These are phyloP conservation scores for Podarcis lilfordi DNA, from an alignment of 2,797 vertebrate species.

Conservation along the genomic window DNA sequence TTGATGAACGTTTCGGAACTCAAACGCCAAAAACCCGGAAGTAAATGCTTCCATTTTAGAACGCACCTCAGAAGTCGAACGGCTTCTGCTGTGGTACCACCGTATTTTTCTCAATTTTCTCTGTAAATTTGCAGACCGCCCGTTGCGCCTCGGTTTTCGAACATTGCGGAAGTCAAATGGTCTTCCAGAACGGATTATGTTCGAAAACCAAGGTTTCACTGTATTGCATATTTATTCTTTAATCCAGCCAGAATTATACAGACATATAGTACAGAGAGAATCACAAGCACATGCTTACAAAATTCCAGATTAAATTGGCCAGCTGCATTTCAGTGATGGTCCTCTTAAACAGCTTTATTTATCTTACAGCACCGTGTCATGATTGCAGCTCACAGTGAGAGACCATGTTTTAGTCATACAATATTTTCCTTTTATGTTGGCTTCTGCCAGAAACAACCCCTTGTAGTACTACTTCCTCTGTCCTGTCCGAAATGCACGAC, in stretches of 20 bases:
- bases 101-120: no score
- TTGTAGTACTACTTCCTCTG: neutral
- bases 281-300: no score
- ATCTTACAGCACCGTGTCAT: neutral
- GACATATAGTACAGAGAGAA: neutral
- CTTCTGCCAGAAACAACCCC: neutral
- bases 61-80: no score
- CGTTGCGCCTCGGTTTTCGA: no score
- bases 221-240: neutral
- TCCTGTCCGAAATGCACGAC: neutral
- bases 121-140: no score
- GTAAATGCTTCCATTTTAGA: no score
- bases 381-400: neutral
- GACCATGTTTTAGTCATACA: neutral
- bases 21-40: no score
- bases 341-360: neutral
- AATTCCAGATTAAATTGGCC: neutral
- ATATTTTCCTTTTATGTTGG: neutral
- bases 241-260: neutral
- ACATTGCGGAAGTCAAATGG: no score
- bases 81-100: no score
- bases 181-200: no score
- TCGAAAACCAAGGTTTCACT: no score
- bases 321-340: neutral
- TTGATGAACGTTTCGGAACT: no score